Base-by-base conservation (phyloP, 2,888 invertebrate genomes). In the Leucophenga montana region DNA sequence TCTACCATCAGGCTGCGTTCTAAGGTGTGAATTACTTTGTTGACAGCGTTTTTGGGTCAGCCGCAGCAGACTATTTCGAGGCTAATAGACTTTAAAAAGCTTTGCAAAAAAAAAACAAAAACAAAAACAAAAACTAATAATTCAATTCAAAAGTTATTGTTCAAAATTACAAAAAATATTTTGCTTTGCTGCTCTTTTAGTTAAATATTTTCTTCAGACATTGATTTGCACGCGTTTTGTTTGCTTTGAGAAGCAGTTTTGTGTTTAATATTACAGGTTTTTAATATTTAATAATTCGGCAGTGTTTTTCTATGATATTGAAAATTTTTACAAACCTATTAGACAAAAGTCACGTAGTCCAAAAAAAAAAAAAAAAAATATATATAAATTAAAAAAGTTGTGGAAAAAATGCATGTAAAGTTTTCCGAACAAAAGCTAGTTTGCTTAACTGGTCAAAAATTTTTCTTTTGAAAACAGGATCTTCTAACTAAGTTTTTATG, bases 261-360 rank as follows among this genome's bases (percentile, higher is more conserved):
- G 14, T 50, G n/a, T 53, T 53, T 16, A 59, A 59, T 59, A 33
- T 59, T 33, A 33, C 39, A 59, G 61, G 61, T 39, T 61, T 62
- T 68, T 39, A 31, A 68, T 71, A 57, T 46, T 18, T 53, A 68
- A 67, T 54, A 46, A 50, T 39, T 69, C 39, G 66, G 57, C 48
- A 50, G 48, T 61, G 39, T 48, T 46, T 68, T 69, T 64, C 54
- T 56, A 39, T 33, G 8, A 44, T 62, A 57, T 67, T 44, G 31
- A 11, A 11, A 14, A n/a, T 61, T 16, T 61, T 16, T 33, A 57
- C 4, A 18, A 39, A 13, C n/a, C 14, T 16, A 46, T 64, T 64
- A 46, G 57, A 67, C 59, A 59, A 22, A 53, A 70, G 84, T 81
- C 81, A 81, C 81, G 81, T 81, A 81, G 80, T 74, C 81, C 80